Evolutionary conservation across 2,113 vertebrate genomes (phyloP), one percentile per base, ranked within the genome.

Genomic region (Dicaeum eximium): DNA sequence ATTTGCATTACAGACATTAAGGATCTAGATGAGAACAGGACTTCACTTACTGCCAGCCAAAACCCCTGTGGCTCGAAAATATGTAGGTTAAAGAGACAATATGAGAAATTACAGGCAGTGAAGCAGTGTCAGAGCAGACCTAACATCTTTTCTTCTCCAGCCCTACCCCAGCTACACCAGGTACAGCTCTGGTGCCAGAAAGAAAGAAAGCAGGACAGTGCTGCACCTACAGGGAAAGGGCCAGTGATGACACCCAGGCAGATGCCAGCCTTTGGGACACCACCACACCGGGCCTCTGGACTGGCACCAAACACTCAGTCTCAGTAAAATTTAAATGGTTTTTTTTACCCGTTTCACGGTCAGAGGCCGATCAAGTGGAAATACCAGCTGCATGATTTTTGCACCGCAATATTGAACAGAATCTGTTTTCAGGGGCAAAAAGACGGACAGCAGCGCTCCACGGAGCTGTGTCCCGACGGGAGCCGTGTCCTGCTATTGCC

Each of bases 401-500:
- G 12, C 53, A 25, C 22, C 15, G 8, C 42, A 5, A 1, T 13
- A 67, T 24, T 28, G 33, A 25, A 2, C 0, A 2, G 23, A 19
- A 28, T 47, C 4, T 50, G 21, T 11, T 57, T 57, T 7, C 25
- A 24, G 51, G 48, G 73, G 35, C 47, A 33, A 6, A 40, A 6
- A 8, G 30, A 6, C 0, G 86, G 65, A 37, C 10, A 67, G 8
- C 48, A 20, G 0, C 1, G 71, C 77, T 14, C 0, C 15, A 0
- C 0, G 27, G 27, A 82, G 62, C 73, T 5, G 33, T 4, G 86
- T 22, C 28, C 17, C 42, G 60, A 35, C 54, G 7, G 70, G 62
- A 92, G 92, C 88, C 2, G 62, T 92, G 96, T 94, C 90, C 80
- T 93, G 87, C 61, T 77, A 86, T 91, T 91, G 95, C 97, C 97